Conservation (phyloP, 1,140 invertebrate species). For the Polypedilum pembai region DNA sequence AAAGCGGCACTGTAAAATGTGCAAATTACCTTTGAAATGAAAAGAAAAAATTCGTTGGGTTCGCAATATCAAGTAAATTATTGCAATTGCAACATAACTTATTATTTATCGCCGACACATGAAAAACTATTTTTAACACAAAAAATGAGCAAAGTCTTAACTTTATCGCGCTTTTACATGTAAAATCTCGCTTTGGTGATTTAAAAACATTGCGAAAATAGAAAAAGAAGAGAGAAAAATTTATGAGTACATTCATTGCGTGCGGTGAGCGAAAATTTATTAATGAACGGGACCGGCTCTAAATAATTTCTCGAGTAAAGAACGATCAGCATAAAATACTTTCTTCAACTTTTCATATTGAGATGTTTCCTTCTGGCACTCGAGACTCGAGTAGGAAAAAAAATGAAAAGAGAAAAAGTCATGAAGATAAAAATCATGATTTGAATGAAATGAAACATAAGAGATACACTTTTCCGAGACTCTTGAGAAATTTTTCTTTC, state of each 20-base stretch:
- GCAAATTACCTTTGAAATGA: background rate
- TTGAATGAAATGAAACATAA: conserved; percentile 8
- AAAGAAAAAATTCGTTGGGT: background rate
- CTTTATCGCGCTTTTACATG: background rate
- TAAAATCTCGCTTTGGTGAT: too few species aligned
- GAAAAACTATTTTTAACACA: background rate
- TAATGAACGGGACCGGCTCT: background rate
- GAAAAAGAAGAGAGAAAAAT: background rate
- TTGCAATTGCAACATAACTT: background rate
- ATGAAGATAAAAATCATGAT: background rate
- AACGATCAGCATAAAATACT: background rate
- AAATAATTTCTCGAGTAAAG: background rate
- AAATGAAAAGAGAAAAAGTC: background rate
- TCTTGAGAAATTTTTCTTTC: background rate
- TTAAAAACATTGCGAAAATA: background rate
- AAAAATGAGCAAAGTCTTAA: background rate
- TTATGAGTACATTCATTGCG: conserved; percentile 11
- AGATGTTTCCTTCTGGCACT: conserved; percentile 1
- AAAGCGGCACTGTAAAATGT: background rate
- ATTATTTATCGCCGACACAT: background rate
- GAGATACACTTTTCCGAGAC: background rate
- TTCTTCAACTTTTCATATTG: background rate
- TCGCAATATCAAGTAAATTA: background rate
- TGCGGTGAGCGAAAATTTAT: background rate
- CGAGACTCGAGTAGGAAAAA: background rate